Percentiles rank a stretch among this genome's conserved stretches.
Evolutionary conservation across 2,797 vertebrate species (phyloP).

Genomic region (Macrochelys suwanniensis): DNA sequence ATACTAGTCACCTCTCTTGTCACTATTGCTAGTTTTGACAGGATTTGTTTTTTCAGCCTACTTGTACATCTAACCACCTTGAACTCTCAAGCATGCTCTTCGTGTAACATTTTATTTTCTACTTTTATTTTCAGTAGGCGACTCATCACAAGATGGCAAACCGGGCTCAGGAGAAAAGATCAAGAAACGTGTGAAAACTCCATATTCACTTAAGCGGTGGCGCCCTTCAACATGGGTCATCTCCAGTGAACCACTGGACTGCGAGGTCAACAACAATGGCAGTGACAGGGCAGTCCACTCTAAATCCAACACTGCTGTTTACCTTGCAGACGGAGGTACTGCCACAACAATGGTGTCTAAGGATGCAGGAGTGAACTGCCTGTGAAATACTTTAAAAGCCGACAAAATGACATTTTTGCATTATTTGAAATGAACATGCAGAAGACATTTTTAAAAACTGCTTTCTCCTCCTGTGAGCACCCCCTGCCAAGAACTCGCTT

Average conservation of each 20-base stretch:
- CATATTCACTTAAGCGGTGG: conserved; percentile 97
- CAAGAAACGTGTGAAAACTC: conserved; percentile 98
- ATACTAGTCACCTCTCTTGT: not conserved
- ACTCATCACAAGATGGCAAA: conserved; percentile 86
- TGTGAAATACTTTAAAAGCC: conserved; percentile 85
- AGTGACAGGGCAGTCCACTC: conserved; percentile 81
- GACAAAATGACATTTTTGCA: conserved; percentile 76
- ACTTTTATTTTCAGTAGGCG: conserved; percentile 80
- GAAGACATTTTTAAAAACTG: conserved; percentile 82
- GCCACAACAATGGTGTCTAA: conserved; percentile 88
- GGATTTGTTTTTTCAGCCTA: conserved; percentile 36
- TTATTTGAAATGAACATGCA: conserved; percentile 78
- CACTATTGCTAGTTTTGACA: not conserved
- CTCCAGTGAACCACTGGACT: conserved; percentile 91
- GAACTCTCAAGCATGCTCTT: not conserved
- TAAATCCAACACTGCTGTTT: conserved; percentile 94
- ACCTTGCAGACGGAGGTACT: conserved; percentile 89
- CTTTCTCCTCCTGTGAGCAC: conserved; percentile 83
- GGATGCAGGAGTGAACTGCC: conserved; percentile 91
- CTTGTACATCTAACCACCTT: not conserved
- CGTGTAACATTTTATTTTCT: conserved; percentile 39
- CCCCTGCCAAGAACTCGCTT: conserved; percentile 89
- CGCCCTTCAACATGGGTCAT: conserved; percentile 98
- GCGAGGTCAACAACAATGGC: conserved; percentile 90
- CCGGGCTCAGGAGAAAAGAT: conserved; percentile 95